Conservation (phyloP, 2,888 invertebrate genomes). For the Colletes collaris region DNA sequence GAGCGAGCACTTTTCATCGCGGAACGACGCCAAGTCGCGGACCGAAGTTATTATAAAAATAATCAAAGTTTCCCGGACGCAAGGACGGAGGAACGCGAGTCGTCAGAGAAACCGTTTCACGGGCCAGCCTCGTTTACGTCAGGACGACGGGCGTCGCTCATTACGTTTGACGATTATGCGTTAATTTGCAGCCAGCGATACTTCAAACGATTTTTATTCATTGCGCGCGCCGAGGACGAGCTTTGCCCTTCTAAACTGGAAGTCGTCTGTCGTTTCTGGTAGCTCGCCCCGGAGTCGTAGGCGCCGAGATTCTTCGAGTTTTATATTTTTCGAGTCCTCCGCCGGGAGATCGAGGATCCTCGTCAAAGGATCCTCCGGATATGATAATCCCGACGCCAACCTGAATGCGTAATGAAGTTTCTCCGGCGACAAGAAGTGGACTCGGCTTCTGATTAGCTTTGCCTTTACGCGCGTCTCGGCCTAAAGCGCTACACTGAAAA, state of each 20-base stretch:
- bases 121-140: conserved; percentile 53
- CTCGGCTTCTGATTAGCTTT: conserved; percentile 73
- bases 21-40: conserved; percentile 28
- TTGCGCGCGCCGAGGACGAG: conserved; percentile 78
- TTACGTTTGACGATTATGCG: conserved; percentile 84
- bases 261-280: conserved; percentile 64
- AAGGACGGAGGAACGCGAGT: conserved; percentile 41
- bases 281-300: conserved; percentile 54
- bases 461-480: conserved; percentile 56
- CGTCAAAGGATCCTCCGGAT: conserved; percentile 79
- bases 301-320: conserved; percentile 73
- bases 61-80: conserved; percentile 80
- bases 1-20: neutral
- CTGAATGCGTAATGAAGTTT: conserved; percentile 81
- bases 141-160: conserved; percentile 71
- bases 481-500: conserved; percentile 8
- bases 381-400: conserved; percentile 80
- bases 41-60: conserved; percentile 81
- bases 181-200: conserved; percentile 83
- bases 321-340: conserved; percentile 72
- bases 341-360: conserved; percentile 63
- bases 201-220: conserved; percentile 83
- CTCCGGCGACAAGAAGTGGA: conserved; percentile 64
- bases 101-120: conserved; percentile 50
- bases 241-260: conserved; percentile 67